These are phyloP conservation scores for Bombus sibiricus DNA, from an alignment of 1,140 invertebrate species.

Conservation along the genomic window DNA sequence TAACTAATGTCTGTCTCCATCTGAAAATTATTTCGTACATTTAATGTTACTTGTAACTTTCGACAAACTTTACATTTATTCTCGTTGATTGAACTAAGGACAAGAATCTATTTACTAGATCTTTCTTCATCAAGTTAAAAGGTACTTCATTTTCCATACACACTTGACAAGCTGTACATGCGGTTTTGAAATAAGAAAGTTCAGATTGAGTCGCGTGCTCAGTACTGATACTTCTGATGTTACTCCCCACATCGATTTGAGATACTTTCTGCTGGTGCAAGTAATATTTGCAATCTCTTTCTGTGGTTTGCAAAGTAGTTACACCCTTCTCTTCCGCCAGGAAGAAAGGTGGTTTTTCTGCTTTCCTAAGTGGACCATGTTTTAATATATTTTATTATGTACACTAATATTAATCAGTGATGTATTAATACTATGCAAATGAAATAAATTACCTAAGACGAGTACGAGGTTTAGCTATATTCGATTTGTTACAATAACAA, in stretches of 20 bases:
- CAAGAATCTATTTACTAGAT: slow-evolving; percentile 12
- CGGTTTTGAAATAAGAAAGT: slow-evolving; percentile 37
- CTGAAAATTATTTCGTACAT: slow-evolving; percentile 45
- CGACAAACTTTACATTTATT: neutral
- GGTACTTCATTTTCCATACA: neutral
- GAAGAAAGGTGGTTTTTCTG: neutral
- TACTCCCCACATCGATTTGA: slow-evolving; percentile 14
- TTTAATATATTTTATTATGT: neutral
- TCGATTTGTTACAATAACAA: neutral
- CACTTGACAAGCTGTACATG: slow-evolving; percentile 5
- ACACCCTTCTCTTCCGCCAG: neutral
- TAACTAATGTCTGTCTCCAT: neutral
- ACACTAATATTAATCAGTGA: neutral
- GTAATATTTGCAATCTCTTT: neutral
- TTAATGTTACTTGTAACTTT: neutral
- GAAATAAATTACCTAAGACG: slow-evolving; percentile 17
- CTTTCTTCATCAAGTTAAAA: neutral
- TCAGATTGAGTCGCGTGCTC: slow-evolving; percentile 46
- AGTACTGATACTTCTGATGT: neutral
- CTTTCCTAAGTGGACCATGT: neutral
- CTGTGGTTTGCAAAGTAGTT: neutral
- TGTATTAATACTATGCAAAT: neutral
- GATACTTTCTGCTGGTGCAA: neutral
- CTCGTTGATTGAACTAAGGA: neutral
- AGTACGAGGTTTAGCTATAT: neutral